phyloP scores from a whole-genome alignment of 2,888 invertebrate species.

The Petrolisthes manimaculis region DNA sequence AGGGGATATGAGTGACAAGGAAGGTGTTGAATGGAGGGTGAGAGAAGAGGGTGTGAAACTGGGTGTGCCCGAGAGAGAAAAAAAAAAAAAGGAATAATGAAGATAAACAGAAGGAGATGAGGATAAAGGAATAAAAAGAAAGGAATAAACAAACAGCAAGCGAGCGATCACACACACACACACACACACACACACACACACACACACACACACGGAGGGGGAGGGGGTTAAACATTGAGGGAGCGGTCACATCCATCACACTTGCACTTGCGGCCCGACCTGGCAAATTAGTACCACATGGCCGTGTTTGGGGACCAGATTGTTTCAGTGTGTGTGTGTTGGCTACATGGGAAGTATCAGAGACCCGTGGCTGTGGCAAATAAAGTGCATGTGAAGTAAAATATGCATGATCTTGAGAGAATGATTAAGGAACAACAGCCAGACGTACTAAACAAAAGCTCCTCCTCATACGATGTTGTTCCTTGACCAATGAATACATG shows the following conservation, averaged over 20 bases:
- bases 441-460: too few relatives aligned
- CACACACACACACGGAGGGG: background rate
- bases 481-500: too few relatives aligned
- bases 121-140: background rate
- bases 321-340: background rate
- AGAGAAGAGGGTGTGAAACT: background rate
- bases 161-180: background rate
- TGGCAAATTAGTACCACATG: background rate
- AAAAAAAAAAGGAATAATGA: background rate
- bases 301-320: background rate
- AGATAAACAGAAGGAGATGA: background rate
- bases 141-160: background rate
- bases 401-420: too few relatives aligned
- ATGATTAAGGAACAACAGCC: too few relatives aligned
- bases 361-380: too few relatives aligned
- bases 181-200: background rate
- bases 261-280: background rate
- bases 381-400: too few relatives aligned
- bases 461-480: too few relatives aligned
- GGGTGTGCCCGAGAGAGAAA: too few relatives aligned
- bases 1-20: background rate
- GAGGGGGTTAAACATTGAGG: background rate
- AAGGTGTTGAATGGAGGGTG: background rate
- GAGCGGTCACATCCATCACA: background rate
- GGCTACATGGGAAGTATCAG: background rate